Evolutionary conservation across 2,113 vertebrate species (phyloP).

Genomic region (Podarcis raffonei): DNA sequence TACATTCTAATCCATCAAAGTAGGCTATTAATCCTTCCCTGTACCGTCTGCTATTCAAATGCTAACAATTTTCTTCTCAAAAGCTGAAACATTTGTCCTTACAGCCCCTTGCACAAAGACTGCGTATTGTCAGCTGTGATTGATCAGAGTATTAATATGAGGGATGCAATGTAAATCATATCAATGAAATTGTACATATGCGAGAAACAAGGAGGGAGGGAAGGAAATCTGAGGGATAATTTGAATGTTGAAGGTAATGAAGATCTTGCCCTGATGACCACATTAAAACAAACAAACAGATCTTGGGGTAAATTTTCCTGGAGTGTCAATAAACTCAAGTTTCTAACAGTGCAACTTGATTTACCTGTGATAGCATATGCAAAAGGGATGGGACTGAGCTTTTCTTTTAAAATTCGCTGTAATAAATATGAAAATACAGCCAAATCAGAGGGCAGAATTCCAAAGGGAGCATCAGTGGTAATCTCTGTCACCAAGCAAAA

Average conservation of each 20-base stretch:
- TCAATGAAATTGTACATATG: constrained; percentile 82
- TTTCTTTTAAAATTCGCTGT: not conserved
- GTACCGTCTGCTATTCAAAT: constrained; percentile 90
- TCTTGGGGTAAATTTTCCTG: constrained; percentile 58
- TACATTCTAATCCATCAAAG: constrained; percentile 99
- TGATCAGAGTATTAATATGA: constrained; percentile 92
- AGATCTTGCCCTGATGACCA: constrained; percentile 65
- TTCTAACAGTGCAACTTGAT: not conserved
- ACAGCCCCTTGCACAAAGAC: constrained; percentile 89
- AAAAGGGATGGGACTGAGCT: not conserved
- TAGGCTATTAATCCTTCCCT: constrained; percentile 92
- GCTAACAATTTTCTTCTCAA: constrained; percentile 89
- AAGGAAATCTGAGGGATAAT: constrained; percentile 79
- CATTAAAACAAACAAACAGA: constrained; percentile 21
- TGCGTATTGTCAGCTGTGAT: constrained; percentile 90
- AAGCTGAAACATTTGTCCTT: constrained; percentile 92
- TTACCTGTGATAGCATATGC: not conserved
- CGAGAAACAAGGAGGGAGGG: constrained; percentile 51
- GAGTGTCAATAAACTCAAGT: constrained; percentile 67
- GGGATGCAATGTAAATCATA: constrained; percentile 83
- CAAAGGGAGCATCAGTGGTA: not conserved
- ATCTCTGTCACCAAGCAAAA: not conserved
- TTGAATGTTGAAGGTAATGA: constrained; percentile 83
- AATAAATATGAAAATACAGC: not conserved
- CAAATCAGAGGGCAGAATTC: not conserved